A percentile compares a stretch with the other conserved stretches of the same genome.
Evolutionary conservation across 1,140 invertebrate genomes (phyloP).

Genomic region (Drosophila saltans): DNA sequence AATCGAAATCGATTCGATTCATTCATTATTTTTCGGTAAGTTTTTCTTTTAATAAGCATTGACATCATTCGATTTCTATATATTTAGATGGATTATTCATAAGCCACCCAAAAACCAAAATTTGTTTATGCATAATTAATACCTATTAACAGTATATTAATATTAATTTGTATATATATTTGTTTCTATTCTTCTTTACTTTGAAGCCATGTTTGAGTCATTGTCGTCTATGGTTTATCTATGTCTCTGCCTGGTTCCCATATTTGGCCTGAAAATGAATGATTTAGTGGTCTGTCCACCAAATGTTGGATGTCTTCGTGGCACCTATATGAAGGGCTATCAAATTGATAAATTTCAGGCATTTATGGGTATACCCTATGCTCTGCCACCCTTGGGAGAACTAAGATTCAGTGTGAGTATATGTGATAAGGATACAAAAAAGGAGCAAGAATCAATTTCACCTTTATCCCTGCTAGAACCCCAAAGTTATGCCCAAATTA

Average conservation of each 20-base stretch:
- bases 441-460: too few relatives aligned
- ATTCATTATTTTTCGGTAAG: conserved; percentile 8
- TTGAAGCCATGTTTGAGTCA: conserved; percentile 1
- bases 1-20: conserved; percentile 1
- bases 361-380: conserved; percentile 79
- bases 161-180: conserved; percentile 16
- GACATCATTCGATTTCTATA: conserved; percentile 29
- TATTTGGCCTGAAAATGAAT: conserved; percentile 21
- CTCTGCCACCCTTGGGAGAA: conserved; percentile 68
- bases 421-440: too few relatives aligned
- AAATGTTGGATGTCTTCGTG: conserved; percentile 64
- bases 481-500: conserved; percentile 61
- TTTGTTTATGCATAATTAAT: conserved; percentile 51
- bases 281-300: conserved; percentile 52
- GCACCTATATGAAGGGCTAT: conserved; percentile 60
- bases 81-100: conserved; percentile 10
- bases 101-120: conserved; percentile 27
- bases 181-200: background rate
- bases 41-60: conserved; percentile 32
- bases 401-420: conserved; percentile 70
- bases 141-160: conserved; percentile 41
- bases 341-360: conserved; percentile 65
- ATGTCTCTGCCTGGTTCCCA: conserved; percentile 17
- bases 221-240: conserved; percentile 18
- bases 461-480: conserved; percentile 48